Conservation (phyloP, 2,113 vertebrate species). For the Megalops atlanticus region DNA sequence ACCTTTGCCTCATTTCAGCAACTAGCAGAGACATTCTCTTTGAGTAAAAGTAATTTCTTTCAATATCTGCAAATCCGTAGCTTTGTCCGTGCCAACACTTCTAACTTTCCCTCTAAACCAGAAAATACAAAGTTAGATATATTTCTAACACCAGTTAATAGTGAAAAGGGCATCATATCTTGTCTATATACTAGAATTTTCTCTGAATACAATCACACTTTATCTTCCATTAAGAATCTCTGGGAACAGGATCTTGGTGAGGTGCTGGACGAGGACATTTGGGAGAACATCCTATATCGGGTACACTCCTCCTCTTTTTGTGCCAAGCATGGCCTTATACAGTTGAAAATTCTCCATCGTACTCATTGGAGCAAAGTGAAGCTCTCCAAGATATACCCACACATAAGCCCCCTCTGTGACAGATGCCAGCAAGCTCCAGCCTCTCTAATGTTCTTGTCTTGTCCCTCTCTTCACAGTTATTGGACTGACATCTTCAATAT, state of each 20-base stretch:
- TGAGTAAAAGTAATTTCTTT: not conserved
- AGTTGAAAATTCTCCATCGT: slow-evolving; percentile 1
- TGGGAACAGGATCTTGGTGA: too few relatives aligned
- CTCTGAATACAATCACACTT: not conserved
- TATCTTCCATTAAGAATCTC: not conserved
- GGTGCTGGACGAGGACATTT: too few relatives aligned
- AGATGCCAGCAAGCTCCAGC: not conserved
- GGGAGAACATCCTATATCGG: not conserved
- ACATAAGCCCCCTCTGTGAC: slow-evolving; percentile 1
- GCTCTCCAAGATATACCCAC: not conserved
- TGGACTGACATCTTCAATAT: not conserved
- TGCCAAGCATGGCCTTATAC: not conserved
- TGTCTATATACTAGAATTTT: not conserved
- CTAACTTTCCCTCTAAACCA: not conserved
- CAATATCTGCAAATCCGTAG: not conserved
- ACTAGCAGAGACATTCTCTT: too few relatives aligned
- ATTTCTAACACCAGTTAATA: too few relatives aligned
- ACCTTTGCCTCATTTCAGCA: too few relatives aligned
- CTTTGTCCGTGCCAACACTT: not conserved
- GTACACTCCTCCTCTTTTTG: not conserved
- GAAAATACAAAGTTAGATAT: too few relatives aligned
- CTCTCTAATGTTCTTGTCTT: not conserved
- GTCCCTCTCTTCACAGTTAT: not conserved
- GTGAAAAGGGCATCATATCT: too few relatives aligned
- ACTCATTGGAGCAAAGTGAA: not conserved